Evolutionary conservation across 1,140 invertebrate genomes (phyloP), one percentile per base, ranked within the genome.

Genomic region (Solen grandis): DNA sequence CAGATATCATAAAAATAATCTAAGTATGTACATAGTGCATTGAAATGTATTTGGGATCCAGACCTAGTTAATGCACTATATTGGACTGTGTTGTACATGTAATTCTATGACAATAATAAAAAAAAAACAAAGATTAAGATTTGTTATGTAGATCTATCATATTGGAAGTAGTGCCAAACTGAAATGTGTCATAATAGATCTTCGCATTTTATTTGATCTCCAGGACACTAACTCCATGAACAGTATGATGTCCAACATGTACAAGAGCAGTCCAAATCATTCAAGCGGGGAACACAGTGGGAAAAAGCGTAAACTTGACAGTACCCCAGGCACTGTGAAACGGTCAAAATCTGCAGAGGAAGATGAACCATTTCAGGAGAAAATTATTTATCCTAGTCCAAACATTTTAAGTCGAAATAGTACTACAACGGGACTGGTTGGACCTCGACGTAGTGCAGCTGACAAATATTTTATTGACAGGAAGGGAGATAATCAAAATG

Each of bases 171-270:
- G 8, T 46, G 8, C 41, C 19, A 10, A 10, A 19, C 8, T 46
- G 8, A 46, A 8, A 46, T 19, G 8, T 46, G 8, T 19, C 8
- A 8, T 10, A 19, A 46, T 10, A 46, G 41, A 46, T 10, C 19
- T 10, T 10, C 8, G 19, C 19, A 19, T 19, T 46, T 60, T 36
- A 16, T 57, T 70, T 35, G 73, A 22, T 62, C 84, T 82, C 62
- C 73, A 90, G 89, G 86, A 89, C 57, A 82, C 57, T 31, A 90
- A 90, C 84, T 38, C 82, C 16, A 83, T 90, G 78, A 90, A 90
- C 74, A 85, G 75, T 36, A 83, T 84, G 63, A 84, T 90, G 88
- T 80, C 82, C 14, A 87, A 83, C 31, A 31, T 89, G 33, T 90
- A 90, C 74, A 84, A 81, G 38, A 85, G 81, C 35, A 84, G 74